Base-by-base conservation (phyloP, 2,113 vertebrate species). In the Campylomormyrus tamandua region DNA sequence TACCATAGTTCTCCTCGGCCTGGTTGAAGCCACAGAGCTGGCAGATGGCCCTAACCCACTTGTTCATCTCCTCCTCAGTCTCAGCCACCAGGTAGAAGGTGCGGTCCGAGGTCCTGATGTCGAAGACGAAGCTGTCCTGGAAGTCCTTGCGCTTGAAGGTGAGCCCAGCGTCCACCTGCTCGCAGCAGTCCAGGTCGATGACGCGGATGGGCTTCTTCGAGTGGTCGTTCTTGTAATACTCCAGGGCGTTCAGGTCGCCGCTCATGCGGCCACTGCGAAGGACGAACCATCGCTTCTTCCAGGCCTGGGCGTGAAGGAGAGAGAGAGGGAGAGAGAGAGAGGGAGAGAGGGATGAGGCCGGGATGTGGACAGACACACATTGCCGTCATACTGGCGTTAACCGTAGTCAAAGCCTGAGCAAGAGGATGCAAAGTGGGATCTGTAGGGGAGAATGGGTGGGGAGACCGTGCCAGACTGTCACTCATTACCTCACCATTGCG, bases 21-120 rank as follows among this genome's bases (percentile, higher is more conserved):
- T 99, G 98, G 94, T 99, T 99, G 96, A 99, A 99, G 87, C 98
- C 98, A 35, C 98, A 99, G 90, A 99, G 98, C 94, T 99, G 98
- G 93, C 98, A 99, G 94, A 99, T 99, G 92, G 97, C 97, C 91
- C 98, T 97, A 45, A 99, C 98, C 98, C 98, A 99, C 92, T 98
- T 98, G 94, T 98, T 99, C 98, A 99, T 99, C 90, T 99, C 98
- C 1, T 99, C 98, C 92, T 99, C 98, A 0, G 98, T 98, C 93
- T 99, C 98, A 0, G 98, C 98, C 90, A 99, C 98, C 77, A 99
- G 96, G 92, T 99, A 99, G 92, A 99, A 99, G 91, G 98, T 99
- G 90, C 98, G 97, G 90, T 99, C 98, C 0, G 96, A 97, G 24
- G 98, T 99, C 95, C 98, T 99, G 95, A 99, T 98, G 95, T 99